Conservation (phyloP, 2,888 invertebrate genomes). For the Oscheius myriophilus region DNA sequence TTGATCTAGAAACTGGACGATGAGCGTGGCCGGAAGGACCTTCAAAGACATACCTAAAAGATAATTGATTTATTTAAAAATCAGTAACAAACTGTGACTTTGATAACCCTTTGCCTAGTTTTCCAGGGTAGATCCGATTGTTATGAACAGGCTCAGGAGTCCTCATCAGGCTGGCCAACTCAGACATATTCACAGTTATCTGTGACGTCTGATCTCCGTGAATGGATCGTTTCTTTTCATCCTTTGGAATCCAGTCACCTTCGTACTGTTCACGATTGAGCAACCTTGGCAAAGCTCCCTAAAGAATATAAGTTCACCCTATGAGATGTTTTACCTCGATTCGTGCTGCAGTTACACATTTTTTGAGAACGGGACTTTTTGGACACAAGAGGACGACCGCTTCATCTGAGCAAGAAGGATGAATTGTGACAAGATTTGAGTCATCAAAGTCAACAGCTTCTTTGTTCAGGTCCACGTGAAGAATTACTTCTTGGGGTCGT, state of each 20-base stretch:
- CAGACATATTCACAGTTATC: constrained; percentile 29
- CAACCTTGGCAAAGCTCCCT: constrained; percentile 17
- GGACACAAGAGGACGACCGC: constrained; percentile 12
- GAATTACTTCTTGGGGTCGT: constrained; percentile 40
- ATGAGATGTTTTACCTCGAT: constrained; percentile 8
- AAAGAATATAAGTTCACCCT: neutral
- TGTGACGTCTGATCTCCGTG: constrained; percentile 26
- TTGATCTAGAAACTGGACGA: constrained; percentile 15
- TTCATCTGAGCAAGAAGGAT: constrained; percentile 3
- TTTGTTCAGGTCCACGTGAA: constrained; percentile 34
- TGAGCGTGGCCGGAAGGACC: neutral
- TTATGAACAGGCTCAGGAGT: constrained; percentile 19
- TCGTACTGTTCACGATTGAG: constrained; percentile 25
- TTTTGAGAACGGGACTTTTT: constrained; percentile 14
- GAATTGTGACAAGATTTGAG: constrained; percentile 33
- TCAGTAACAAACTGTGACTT: constrained; percentile 24
- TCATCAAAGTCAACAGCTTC: constrained; percentile 30
- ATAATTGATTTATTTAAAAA: too few relatives aligned
- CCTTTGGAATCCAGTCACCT: constrained; percentile 25
- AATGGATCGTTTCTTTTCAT: constrained; percentile 18
- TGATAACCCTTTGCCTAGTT: constrained; percentile 20
- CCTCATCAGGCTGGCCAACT: constrained; percentile 28
- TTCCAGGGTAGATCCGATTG: constrained; percentile 9
- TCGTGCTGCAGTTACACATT: constrained; percentile 19
- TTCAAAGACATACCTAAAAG: constrained; percentile 7